Conservation (phyloP, 2,797 vertebrate genomes). For the Cacajao melanocephalus region DNA sequence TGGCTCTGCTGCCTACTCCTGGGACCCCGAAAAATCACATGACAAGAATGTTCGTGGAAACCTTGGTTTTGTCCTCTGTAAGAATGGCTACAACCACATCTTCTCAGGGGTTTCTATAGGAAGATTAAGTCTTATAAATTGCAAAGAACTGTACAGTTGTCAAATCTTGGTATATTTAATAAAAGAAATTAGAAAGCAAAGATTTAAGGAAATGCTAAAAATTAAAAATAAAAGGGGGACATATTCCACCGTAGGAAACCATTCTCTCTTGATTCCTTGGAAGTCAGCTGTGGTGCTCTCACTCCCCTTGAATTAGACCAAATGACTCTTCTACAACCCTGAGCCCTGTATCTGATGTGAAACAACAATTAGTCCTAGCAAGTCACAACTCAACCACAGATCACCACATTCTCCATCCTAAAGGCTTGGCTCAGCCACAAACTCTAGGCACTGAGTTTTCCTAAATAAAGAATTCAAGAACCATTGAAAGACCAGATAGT, state of each 20-base stretch:
- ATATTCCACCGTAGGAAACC: background rate
- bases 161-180: background rate
- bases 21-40: background rate
- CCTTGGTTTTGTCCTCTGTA: background rate
- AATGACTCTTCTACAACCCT: background rate
- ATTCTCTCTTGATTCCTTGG: background rate
- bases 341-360: background rate
- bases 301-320: background rate
- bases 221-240: background rate
- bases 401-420: background rate
- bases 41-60: background rate
- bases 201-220: background rate
- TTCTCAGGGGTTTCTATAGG: background rate
- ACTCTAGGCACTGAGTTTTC: background rate
- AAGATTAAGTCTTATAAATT: background rate
- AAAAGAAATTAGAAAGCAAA: conserved; percentile 27
- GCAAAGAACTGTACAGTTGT: background rate
- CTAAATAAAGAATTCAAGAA: background rate
- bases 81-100: background rate
- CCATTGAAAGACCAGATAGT: accelerated
- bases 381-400: background rate
- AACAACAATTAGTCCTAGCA: background rate
- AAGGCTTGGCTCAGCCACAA: background rate
- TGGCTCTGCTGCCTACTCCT: background rate
- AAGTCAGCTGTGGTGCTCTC: background rate